These are phyloP conservation scores for Stichopus chloronotus DNA, from an alignment of 35 echinoderm and acorn worm genomes.

Conservation along the genomic window DNA sequence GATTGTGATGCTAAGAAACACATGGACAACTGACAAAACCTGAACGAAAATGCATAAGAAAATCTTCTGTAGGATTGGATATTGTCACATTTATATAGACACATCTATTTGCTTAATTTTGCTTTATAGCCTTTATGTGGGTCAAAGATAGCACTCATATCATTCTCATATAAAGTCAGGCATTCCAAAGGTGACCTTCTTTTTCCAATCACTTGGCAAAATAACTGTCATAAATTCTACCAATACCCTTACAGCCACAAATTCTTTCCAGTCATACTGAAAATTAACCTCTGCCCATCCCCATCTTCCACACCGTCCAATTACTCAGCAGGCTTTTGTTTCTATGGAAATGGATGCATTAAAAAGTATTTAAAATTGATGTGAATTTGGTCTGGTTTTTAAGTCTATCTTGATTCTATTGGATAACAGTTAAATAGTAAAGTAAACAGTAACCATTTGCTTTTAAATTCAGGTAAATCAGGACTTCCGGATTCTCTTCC, in stretches of 20 bases:
- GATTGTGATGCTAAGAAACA: conserved; percentile 25
- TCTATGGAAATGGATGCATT: not conserved
- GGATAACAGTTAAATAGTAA: conserved; percentile 24
- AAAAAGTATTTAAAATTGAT: not conserved
- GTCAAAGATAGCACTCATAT: not conserved
- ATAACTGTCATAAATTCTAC: conserved; percentile 14
- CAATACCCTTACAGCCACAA: conserved; percentile 19
- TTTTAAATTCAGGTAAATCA: conserved; percentile 13
- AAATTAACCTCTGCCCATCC: not conserved
- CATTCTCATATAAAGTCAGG: not conserved
- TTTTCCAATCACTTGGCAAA: not conserved
- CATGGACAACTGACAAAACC: not conserved
- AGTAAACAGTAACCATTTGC: conserved; percentile 29
- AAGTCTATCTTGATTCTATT: not conserved
- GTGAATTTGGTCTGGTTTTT: not conserved
- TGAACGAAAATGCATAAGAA: not conserved
- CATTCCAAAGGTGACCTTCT: not conserved
- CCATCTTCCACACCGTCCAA: not conserved
- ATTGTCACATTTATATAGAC: conserved; percentile 8
- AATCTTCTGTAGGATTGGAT: conserved; percentile 4
- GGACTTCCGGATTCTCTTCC: not conserved
- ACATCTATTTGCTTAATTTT: conserved; percentile 5
- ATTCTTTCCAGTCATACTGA: not conserved
- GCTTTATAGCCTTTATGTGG: not conserved
- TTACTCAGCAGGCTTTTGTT: conserved; percentile 12